phyloP scores from a whole-genome alignment of 2,113 vertebrate species.

The Trachemys scripta region DNA sequence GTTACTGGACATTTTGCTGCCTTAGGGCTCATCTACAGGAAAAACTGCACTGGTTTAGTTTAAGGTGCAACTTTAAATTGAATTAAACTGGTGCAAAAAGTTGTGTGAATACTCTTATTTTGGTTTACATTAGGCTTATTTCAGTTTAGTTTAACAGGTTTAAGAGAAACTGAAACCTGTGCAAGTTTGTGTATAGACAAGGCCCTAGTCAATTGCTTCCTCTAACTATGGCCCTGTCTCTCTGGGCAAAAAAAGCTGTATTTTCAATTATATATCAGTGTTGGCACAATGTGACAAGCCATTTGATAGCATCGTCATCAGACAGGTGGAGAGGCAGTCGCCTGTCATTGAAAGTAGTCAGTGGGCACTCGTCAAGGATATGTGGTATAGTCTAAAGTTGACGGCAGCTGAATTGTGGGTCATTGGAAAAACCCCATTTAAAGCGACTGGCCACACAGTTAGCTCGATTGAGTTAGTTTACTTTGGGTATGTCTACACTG shows the following conservation, averaged over 20 bases:
- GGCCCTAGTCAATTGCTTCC: neutral
- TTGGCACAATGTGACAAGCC: too few species aligned
- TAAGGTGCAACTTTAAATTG: neutral
- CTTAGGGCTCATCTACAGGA: conserved; percentile 47
- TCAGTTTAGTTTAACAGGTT: conserved; percentile 54
- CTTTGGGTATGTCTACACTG: too few species aligned
- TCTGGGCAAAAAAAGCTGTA: neutral
- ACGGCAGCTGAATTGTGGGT: too few species aligned
- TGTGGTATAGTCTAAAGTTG: too few species aligned
- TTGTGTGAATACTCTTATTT: conserved; percentile 45
- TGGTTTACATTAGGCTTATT: conserved; percentile 51
- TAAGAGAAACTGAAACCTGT: conserved; percentile 42
- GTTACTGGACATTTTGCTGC: conserved; percentile 46
- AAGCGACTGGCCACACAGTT: too few species aligned
- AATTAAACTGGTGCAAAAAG: conserved; percentile 46
- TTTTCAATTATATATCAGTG: neutral
- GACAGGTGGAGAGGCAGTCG: too few species aligned
- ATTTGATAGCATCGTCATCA: neutral
- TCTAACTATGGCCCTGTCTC: neutral
- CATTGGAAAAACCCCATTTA: too few species aligned
- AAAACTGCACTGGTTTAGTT: conserved; percentile 44
- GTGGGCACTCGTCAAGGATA: too few species aligned
- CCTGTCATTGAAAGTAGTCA: too few species aligned
- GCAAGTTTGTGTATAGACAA: neutral
- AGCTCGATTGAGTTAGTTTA: too few species aligned